A percentile compares a stretch with the other conserved stretches of the same genome.
phyloP scores from a whole-genome alignment of 2,888 invertebrate species.

The Cryptus viduatorius region DNA sequence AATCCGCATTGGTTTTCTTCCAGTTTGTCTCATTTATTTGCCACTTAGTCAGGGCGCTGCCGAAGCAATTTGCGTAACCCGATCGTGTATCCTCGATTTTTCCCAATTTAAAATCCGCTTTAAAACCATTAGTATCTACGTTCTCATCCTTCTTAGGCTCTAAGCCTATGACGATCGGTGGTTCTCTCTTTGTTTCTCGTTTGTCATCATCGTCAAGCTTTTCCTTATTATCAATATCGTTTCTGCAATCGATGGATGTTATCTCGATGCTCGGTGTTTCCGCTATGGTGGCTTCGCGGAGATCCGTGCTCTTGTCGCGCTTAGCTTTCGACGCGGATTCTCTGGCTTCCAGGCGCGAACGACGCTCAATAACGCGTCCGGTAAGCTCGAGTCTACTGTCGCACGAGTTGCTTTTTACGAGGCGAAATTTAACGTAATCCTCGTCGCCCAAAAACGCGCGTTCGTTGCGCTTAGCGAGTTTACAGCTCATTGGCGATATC shows the following conservation, averaged over 20 bases:
- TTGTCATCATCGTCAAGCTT: conserved; percentile 86
- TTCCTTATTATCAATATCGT: conserved; percentile 82
- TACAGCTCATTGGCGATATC: conserved; percentile 88
- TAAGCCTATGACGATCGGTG: conserved; percentile 86
- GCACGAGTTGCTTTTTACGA: conserved; percentile 95
- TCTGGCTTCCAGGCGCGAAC: conserved; percentile 75
- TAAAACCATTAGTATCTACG: conserved; percentile 79
- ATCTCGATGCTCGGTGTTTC: conserved; percentile 83
- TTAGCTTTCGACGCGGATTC: conserved; percentile 68
- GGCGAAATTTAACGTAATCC: conserved; percentile 91
- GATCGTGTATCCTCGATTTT: conserved; percentile 76
- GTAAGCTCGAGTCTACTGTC: conserved; percentile 93
- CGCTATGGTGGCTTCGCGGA: conserved; percentile 79
- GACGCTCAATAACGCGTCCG: conserved; percentile 87
- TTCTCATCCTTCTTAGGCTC: conserved; percentile 84
- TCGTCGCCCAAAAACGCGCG: conserved; percentile 70
- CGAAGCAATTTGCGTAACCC: conserved; percentile 75
- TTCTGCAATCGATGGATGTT: conserved; percentile 72
- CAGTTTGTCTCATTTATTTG: conserved; percentile 85
- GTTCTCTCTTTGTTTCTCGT: conserved; percentile 78
- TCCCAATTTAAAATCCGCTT: conserved; percentile 82
- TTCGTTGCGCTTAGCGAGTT: conserved; percentile 71
- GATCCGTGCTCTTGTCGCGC: conserved; percentile 67
- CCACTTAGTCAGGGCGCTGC: conserved; percentile 80
- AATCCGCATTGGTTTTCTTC: conserved; percentile 87